A percentile compares a stretch with the other conserved stretches of the same genome.
These are phyloP conservation scores for Samia ricini DNA, from an alignment of 1,140 invertebrate species.

Conservation along the genomic window DNA sequence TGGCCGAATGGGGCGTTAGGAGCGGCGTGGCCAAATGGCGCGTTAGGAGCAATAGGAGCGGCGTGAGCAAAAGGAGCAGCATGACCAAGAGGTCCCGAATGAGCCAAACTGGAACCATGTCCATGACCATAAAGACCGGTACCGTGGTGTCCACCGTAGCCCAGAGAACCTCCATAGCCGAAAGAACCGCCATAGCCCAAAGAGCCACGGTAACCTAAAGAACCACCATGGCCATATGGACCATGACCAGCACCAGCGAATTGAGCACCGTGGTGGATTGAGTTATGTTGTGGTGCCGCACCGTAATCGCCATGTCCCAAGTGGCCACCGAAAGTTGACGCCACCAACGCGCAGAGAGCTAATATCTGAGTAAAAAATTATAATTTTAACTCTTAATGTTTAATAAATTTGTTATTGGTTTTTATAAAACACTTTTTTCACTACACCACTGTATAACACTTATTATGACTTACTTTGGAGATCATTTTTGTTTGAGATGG, in stretches of 20 bases:
- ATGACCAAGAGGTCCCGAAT: conserved; percentile 32
- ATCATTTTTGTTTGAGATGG: conserved; percentile 66
- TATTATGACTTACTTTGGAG: conserved; percentile 54
- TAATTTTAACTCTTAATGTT: conserved; percentile 6
- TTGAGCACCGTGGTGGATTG: conserved; percentile 37
- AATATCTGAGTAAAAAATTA: conserved; percentile 52
- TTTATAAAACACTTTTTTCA: conserved; percentile 14
- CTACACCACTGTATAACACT: conserved; percentile 20
- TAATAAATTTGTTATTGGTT: conserved; percentile 2
- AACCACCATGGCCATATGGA: conserved; percentile 28
- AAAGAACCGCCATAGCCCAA: conserved; percentile 14
- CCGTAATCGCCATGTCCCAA: conserved; percentile 44
- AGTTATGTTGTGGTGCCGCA: conserved; percentile 39
- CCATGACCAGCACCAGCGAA: conserved; percentile 24
- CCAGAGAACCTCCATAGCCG: conserved; percentile 14
- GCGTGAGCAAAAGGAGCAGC: conserved; percentile 21
- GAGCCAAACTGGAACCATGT: conserved; percentile 24
- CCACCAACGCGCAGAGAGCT: conserved; percentile 52
- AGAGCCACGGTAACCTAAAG: conserved; percentile 22
- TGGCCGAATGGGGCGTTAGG: conserved; percentile 28
- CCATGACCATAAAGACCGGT: conserved; percentile 3
- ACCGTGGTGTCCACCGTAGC: conserved; percentile 22
- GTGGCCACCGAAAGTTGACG: conserved; percentile 54
- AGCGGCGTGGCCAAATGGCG: conserved; percentile 7
- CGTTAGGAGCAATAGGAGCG: conserved; percentile 23